These are phyloP conservation scores for Ostrea edulis DNA, from an alignment of 1,140 invertebrate genomes.

Conservation along the genomic window DNA sequence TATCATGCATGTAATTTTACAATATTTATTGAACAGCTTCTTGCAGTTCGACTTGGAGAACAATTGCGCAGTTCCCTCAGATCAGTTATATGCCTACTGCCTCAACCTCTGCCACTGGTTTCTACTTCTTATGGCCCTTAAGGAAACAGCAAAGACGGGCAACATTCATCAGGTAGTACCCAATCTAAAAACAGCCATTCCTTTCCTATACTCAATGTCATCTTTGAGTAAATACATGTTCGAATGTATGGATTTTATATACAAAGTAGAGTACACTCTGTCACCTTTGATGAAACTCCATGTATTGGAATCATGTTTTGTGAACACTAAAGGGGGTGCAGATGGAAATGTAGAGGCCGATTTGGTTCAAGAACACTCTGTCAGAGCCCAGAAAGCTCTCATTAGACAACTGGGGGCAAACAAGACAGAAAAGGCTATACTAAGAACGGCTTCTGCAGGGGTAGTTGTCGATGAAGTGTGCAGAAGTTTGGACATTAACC, in stretches of 20 bases:
- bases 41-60: too few species aligned
- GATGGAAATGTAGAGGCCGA: conserved; percentile 20
- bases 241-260: conserved; percentile 31
- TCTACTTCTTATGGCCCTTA: background rate
- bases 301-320: conserved; percentile 35
- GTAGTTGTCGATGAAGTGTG: too few species aligned
- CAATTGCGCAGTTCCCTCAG: too few species aligned
- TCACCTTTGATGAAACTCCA: background rate
- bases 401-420: conserved; percentile 41
- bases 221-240: conserved; percentile 5
- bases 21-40: too few species aligned
- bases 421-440: conserved; percentile 42
- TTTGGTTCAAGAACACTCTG: conserved; percentile 37
- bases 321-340: background rate
- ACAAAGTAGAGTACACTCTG: background rate
- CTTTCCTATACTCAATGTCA: conserved; percentile 15
- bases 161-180: background rate
- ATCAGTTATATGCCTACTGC: too few species aligned
- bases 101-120: background rate
- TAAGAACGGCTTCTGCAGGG: too few species aligned
- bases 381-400: background rate
- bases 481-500: too few species aligned
- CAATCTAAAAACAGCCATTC: background rate
- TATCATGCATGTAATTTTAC: too few species aligned
- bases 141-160: background rate